Evolutionary conservation across 2,113 vertebrate genomes (phyloP).

Genomic region (Eclectus roratus): DNA sequence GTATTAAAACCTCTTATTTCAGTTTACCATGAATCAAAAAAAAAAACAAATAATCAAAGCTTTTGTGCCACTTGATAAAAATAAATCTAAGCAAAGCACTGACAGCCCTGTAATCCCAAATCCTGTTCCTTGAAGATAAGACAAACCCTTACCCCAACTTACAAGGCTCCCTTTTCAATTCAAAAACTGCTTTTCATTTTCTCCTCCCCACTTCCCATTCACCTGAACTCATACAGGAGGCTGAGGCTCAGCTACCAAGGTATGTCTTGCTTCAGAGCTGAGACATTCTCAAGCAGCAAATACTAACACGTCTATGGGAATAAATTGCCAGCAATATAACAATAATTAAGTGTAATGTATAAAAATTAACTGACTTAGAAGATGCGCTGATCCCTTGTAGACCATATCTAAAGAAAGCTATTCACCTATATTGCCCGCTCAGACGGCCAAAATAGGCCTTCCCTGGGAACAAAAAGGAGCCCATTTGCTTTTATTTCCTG

Average conservation of each 20-base stretch:
- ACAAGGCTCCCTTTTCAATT: background rate
- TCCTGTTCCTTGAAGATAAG: background rate
- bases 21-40: background rate
- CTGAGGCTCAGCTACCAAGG: background rate
- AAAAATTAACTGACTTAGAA: background rate
- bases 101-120: background rate
- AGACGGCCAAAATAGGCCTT: background rate
- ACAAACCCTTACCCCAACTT: background rate
- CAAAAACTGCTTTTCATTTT: background rate
- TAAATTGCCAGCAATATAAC: background rate
- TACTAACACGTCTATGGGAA: background rate
- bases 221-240: background rate
- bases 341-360: background rate
- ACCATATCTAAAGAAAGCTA: background rate
- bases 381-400: background rate
- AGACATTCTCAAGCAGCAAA: background rate
- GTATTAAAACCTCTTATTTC: background rate
- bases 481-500: background rate
- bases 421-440: background rate
- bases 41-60: background rate
- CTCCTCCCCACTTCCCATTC: fast-evolving
- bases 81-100: background rate
- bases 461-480: background rate
- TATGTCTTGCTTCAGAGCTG: background rate
- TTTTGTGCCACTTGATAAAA: background rate